These are phyloP conservation scores for Fistularia tabacaria DNA, from an alignment of 2,797 vertebrate genomes.

Conservation along the genomic window DNA sequence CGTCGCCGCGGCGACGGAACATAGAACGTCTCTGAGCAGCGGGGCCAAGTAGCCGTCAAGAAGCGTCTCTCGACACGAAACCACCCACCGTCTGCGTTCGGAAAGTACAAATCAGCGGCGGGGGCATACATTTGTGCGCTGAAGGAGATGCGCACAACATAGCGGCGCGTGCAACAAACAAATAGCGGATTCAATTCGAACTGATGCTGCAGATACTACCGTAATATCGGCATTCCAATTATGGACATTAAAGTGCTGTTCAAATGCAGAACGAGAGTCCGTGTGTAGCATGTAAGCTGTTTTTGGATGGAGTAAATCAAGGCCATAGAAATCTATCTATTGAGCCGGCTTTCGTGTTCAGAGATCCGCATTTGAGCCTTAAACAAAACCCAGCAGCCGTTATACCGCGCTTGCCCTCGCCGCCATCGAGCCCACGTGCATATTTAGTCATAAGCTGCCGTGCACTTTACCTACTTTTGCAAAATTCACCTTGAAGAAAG, in stretches of 20 bases:
- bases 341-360: constrained; percentile 44
- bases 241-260: constrained; percentile 42
- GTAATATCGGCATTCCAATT: constrained; percentile 46
- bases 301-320: constrained; percentile 38
- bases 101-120: too few species aligned
- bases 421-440: too few species aligned
- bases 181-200: constrained; percentile 13
- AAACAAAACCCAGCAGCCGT: constrained; percentile 25
- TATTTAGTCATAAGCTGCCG: too few species aligned
- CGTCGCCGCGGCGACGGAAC: too few species aligned
- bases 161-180: not conserved
- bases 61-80: too few species aligned
- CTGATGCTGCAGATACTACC: constrained; percentile 11
- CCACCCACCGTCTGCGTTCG: too few species aligned
- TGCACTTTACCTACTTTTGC: too few species aligned
- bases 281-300: constrained; percentile 48
- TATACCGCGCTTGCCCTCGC: too few species aligned
- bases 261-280: constrained; percentile 39
- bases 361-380: constrained; percentile 40
- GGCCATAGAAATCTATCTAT: constrained; percentile 45
- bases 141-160: not conserved
- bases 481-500: too few species aligned
- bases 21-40: too few species aligned
- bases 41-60: too few species aligned
- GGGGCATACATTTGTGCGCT: too few species aligned